Conservation (phyloP, 1,140 invertebrate genomes). For the Drosophila auraria region DNA sequence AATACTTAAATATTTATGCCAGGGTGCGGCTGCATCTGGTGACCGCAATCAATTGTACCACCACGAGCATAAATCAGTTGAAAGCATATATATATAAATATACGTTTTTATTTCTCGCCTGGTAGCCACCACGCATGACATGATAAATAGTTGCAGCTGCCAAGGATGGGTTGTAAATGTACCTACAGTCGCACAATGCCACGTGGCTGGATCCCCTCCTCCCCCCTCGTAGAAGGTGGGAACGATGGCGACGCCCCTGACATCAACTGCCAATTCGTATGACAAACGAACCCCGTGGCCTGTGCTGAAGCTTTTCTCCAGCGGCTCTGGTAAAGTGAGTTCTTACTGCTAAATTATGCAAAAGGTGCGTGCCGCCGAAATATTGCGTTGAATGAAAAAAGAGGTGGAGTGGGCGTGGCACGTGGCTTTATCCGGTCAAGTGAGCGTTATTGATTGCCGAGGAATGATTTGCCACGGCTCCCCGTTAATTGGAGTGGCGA, state of each 20-base stretch:
- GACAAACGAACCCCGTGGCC: slow-evolving; percentile 40
- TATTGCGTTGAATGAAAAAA: slow-evolving; percentile 1
- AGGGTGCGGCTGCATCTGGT: slow-evolving; percentile 43
- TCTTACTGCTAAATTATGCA: slow-evolving; percentile 49
- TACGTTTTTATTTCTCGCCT: slow-evolving; percentile 5
- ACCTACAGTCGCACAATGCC: slow-evolving; percentile 44
- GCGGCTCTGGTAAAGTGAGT: slow-evolving; percentile 59
- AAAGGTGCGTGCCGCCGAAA: slow-evolving; percentile 38
- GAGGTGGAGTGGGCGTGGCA: slow-evolving; percentile 1
- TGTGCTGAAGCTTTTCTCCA: slow-evolving; percentile 8
- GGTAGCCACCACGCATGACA: slow-evolving; percentile 26
- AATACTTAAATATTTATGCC: slow-evolving; percentile 58
- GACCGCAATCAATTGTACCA: slow-evolving; percentile 57
- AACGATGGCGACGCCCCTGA: slow-evolving; percentile 47
- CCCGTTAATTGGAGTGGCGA: slow-evolving; percentile 19
- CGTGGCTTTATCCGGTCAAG: slow-evolving; percentile 5
- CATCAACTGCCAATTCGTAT: slow-evolving; percentile 56
- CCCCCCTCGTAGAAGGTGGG: slow-evolving; percentile 5
- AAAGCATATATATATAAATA: slow-evolving; percentile 50
- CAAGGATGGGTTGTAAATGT: slow-evolving; percentile 33
- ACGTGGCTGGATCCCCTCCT: slow-evolving; percentile 47
- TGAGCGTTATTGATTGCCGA: slow-evolving; percentile 47
- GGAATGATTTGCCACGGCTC: slow-evolving; percentile 53
- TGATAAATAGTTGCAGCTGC: slow-evolving; percentile 62
- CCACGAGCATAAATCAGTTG: slow-evolving; percentile 65